A percentile compares a stretch with the other conserved stretches of the same genome.
phyloP scores from a whole-genome alignment of 92 coral and sea anemone genomes.

The Palythoa grandis region DNA sequence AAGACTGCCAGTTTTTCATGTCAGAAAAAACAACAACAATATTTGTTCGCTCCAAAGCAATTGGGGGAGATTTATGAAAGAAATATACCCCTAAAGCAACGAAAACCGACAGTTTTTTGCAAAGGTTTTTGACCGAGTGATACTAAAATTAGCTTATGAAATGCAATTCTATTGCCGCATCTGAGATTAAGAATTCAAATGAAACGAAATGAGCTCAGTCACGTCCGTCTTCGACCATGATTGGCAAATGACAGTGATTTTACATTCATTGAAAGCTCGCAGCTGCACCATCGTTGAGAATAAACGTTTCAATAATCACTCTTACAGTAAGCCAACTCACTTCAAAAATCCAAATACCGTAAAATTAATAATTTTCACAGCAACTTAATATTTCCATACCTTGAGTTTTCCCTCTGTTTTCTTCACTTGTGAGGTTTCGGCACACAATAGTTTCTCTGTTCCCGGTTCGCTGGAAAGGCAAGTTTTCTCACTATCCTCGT shows the following conservation, averaged over 20 bases:
- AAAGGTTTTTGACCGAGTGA: not conserved
- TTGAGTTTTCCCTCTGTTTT: conserved; percentile 33
- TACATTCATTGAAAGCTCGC: conserved; percentile 11
- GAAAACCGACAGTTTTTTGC: not conserved
- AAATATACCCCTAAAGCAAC: not conserved
- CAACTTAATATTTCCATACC: conserved; percentile 6
- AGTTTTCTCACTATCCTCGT: conserved; percentile 17
- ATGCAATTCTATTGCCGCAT: conserved; percentile 26
- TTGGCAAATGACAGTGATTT: conserved; percentile 27
- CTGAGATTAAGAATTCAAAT: conserved; percentile 24
- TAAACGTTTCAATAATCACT: conserved; percentile 22
- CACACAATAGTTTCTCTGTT: not conserved
- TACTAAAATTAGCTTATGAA: conserved; percentile 9
- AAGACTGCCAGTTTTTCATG: not conserved
- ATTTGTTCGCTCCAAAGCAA: conserved; percentile 33
- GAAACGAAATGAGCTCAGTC: conserved; percentile 17
- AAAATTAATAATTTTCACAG: not conserved
- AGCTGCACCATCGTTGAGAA: conserved; percentile 30
- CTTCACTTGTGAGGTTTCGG: conserved; percentile 19
- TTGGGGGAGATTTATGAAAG: not conserved
- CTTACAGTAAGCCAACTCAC: not conserved
- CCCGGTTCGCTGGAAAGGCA: not conserved
- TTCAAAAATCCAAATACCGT: not conserved
- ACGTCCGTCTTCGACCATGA: conserved; percentile 13
- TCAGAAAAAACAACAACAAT: not conserved